Evolutionary conservation across 2,797 vertebrate genomes (phyloP).

Genomic region (Sebastolobus alascanus): DNA sequence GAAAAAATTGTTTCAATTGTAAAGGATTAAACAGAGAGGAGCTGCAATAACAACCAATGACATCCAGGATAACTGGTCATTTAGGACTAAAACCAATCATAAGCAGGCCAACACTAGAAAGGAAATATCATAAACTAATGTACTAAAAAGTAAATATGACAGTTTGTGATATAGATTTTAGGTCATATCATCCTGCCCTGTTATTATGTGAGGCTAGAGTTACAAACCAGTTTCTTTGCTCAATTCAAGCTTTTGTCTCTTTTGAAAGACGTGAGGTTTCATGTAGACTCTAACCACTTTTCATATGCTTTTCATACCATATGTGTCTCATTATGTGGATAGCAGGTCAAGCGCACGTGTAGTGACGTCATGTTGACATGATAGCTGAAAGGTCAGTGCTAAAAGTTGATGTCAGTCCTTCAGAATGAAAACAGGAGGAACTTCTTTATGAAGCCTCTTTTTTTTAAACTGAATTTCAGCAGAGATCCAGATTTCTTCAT

Average conservation of each 20-base stretch:
- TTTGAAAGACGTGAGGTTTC: not conserved
- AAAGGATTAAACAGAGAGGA: not conserved
- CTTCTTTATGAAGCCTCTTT: not conserved
- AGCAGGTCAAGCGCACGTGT: not conserved
- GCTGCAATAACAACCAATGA: not conserved
- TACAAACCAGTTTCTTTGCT: constrained; percentile 33
- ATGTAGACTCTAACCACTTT: not conserved
- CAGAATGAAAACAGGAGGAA: not conserved
- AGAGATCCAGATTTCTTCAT: not conserved
- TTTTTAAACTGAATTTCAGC: not conserved
- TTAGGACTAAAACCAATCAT: not conserved
- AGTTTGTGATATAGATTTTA: not conserved
- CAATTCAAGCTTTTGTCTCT: constrained; percentile 19
- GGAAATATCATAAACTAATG: not conserved
- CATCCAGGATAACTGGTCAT: not conserved
- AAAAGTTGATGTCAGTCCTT: constrained; percentile 5
- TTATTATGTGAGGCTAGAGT: not conserved
- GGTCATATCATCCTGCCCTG: not conserved
- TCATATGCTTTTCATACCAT: not conserved
- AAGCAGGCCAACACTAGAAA: not conserved
- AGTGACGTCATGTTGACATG: constrained; percentile 4
- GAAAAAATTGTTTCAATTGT: not conserved
- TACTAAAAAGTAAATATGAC: not conserved
- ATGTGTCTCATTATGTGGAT: constrained; percentile 28
- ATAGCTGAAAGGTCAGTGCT: constrained; percentile 2